Base-by-base conservation (phyloP, 2,113 vertebrate species). In the Uria aalge region DNA sequence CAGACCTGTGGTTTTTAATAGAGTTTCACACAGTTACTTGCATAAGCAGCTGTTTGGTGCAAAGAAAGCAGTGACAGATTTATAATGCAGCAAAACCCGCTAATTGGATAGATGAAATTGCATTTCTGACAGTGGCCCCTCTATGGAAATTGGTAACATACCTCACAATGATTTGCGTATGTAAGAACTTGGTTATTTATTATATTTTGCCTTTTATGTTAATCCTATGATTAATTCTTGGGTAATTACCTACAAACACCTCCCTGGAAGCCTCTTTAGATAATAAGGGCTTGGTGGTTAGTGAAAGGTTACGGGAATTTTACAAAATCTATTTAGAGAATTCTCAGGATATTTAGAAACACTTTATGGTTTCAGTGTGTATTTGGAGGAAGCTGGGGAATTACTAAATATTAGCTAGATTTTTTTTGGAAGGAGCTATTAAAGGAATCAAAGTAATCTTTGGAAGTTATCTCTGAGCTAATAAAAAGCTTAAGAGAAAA, bases 71-170 rank as follows among this genome's bases (percentile, higher is more conserved):
- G 68, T 48, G 89, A 96, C 96, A 96, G 98, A 97, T 97, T 98
- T 98, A 97, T 97, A 97, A 97, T 92, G 97, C 94, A 97, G 97
- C 93, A 97, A 96, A 94, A 94, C 78, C 94, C 90, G 96, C 96
- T 98, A 98, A 98, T 98, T 98, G 98, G 97, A 95, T 83, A 80
- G 96, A 96, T 97, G 97, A 97, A 97, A 97, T 96, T 96, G 86
- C 96, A 72, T 97, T 92, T 94, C 93, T 98, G 97, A 97, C 97
- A 98, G 96, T 96, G 96, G 96, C 66, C 96, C 94, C 92, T 89
- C 96, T 95, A 84, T 93, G 80, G 95, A 94, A 91, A 97, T 90
- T 95, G 95, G 94, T 91, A 95, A 94, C 94, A 86, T 95, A 96
- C 97, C 97, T 98, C 96, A 93, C 90, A 90, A 92, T 94, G 97